Evolutionary conservation across 2,113 vertebrate species (phyloP).

Genomic region (Speoplatyrhinus poulsoni): DNA sequence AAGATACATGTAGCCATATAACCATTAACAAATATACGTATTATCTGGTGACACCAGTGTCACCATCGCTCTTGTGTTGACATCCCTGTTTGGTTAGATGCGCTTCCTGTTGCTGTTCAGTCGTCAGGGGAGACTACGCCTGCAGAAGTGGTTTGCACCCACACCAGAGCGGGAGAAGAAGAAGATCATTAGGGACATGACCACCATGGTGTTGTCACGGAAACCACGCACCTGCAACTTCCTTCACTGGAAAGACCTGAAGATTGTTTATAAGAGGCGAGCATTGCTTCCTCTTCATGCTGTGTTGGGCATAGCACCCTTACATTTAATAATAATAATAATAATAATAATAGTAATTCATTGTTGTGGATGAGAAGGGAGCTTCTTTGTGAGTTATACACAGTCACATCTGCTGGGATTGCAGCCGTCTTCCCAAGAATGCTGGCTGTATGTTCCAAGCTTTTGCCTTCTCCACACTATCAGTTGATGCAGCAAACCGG

Average conservation of each 20-base stretch:
- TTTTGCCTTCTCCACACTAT: too few species aligned
- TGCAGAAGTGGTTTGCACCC: conserved; percentile 95
- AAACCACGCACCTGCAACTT: conserved; percentile 91
- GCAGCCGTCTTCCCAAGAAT: too few species aligned
- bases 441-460: too few species aligned
- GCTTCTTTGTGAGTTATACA: too few species aligned
- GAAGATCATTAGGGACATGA: conserved; percentile 92
- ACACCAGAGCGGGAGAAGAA: conserved; percentile 92
- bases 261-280: conserved; percentile 97
- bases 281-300: not conserved
- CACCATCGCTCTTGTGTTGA: not conserved
- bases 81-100: conserved; percentile 76
- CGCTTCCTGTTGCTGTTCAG: conserved; percentile 97
- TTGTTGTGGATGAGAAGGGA: too few species aligned
- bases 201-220: conserved; percentile 87
- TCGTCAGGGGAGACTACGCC: conserved; percentile 93
- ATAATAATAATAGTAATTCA: not conserved
- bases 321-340: not conserved
- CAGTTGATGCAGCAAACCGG: too few species aligned
- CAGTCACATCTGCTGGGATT: too few species aligned
- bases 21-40: too few species aligned
- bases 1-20: too few species aligned
- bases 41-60: not conserved
- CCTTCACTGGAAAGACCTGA: conserved; percentile 95
- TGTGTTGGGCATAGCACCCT: not conserved